Base-by-base conservation (phyloP, 1,140 invertebrate genomes). In the Drosophila asahinai region DNA sequence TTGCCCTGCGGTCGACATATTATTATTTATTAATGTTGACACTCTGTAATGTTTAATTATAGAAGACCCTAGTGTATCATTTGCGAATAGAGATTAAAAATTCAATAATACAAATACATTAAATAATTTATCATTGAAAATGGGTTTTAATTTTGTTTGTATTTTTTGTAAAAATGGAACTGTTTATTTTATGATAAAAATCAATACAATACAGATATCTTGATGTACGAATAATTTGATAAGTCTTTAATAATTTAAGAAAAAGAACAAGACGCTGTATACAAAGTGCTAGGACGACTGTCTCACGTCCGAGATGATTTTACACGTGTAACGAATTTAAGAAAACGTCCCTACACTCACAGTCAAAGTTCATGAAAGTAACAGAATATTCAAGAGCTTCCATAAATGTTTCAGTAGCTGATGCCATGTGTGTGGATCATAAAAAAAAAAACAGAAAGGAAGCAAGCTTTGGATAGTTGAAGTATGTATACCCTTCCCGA, bases 381-480 rank as follows among this genome's bases (percentile, higher is more conserved):
- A 27, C 36, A n/a, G 33, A 40, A 43, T 61, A 43, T 33, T 58
- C 51, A 42, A 12, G n/a, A 15, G 22, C 14, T 33, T n/a, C 27
- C 49, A 64, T 64, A 40, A 64, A 64, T 64, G 36, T 64, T 64
- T 58, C 49, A 64, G 49, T 57, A 33, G 62, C 17, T 27, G 22
- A 17, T 14, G 62, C 36, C 52, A 59, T 57, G 54, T 59, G 63
- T 25, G 40, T 17, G 12, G 36, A 27, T 55, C 25, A 71, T 81
- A 80, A 80, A 81, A 79, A 36, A 36, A 36, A 36, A 36, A 11
- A 8, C 8, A 11, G 8, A 36, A 12, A 12, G 9, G 3, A 36
- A 36, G 33, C 9, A 0, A 36, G 8, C 33, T 36, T 36, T 11
- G 8, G 33, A 3, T 2, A 11, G 33, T 3, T 3, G 8, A 11